Evolutionary conservation across 2,888 invertebrate species (phyloP).

Genomic region (Crepidodera aurea): DNA sequence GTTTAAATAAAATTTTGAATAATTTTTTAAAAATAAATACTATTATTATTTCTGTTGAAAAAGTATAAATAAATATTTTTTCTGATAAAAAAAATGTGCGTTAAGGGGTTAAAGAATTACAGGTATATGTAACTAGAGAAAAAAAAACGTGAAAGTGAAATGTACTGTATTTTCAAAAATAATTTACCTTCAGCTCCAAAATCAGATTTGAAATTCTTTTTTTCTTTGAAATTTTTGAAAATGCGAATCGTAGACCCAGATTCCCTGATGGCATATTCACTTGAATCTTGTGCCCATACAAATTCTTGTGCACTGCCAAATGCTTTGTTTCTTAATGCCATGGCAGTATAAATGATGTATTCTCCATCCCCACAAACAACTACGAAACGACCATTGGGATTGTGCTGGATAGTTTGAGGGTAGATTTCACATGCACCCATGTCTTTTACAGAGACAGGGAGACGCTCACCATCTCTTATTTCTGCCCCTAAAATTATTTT

Average conservation of each 20-base stretch:
- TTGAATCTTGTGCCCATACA: slow-evolving; percentile 97
- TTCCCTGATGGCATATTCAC: slow-evolving; percentile 87
- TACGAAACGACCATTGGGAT: slow-evolving; percentile 93
- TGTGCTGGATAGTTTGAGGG: slow-evolving; percentile 97
- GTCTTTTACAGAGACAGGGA: slow-evolving; percentile 95
- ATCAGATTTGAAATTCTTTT: slow-evolving; percentile 94
- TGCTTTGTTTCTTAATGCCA: slow-evolving; percentile 98
- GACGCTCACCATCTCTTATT: slow-evolving; percentile 89
- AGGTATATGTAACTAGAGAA: too few species aligned
- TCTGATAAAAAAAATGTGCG: too few species aligned
- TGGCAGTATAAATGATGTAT: slow-evolving; percentile 99
- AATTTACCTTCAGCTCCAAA: slow-evolving; percentile 86
- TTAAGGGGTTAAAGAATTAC: too few species aligned
- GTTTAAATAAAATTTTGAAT: too few species aligned
- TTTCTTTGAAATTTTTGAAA: slow-evolving; percentile 98
- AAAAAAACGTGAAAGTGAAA: neutral
- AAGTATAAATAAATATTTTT: too few species aligned
- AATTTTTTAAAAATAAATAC: too few species aligned
- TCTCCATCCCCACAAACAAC: slow-evolving; percentile 99
- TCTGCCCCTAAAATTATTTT: slow-evolving; percentile 62
- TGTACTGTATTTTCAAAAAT: too few species aligned
- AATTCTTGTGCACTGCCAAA: slow-evolving; percentile 99
- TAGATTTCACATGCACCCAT: slow-evolving; percentile 99
- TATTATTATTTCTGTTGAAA: too few species aligned
- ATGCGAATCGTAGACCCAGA: slow-evolving; percentile 89